phyloP scores from a whole-genome alignment of 2,888 invertebrate genomes.

The Mystacides longicornis region DNA sequence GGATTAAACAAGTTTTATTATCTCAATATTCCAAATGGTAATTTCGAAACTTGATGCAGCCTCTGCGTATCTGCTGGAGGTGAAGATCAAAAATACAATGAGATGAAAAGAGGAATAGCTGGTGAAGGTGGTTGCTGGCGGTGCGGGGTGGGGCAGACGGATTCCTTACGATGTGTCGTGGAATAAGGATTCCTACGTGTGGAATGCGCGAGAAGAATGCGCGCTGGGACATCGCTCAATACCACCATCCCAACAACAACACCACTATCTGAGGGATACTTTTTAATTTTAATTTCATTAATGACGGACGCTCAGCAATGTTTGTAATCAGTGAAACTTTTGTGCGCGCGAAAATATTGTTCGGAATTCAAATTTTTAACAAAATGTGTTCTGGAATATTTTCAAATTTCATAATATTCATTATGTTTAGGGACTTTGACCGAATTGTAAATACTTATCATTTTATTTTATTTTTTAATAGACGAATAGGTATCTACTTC shows the following conservation, averaged over 20 bases:
- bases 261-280: background rate
- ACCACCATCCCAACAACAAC: background rate
- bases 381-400: no score
- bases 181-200: slow-evolving; percentile 8
- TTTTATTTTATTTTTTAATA: no score
- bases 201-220: slow-evolving; percentile 22
- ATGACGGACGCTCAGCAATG: background rate
- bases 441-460: no score
- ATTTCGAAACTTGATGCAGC: no score
- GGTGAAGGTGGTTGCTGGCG: background rate
- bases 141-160: slow-evolving; percentile 7
- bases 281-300: slow-evolving; percentile 2
- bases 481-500: no score
- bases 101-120: slow-evolving; percentile 4
- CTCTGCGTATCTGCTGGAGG: background rate
- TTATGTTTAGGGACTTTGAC: no score
- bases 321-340: background rate
- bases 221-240: slow-evolving; percentile 15
- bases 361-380: no score
- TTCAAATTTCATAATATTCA: no score
- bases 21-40: no score
- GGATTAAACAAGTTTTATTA: no score
- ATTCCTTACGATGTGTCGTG: slow-evolving; percentile 17
- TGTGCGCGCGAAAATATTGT: background rate
- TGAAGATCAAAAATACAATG: slow-evolving; percentile 17